These are phyloP conservation scores for Metalampra italica DNA, from an alignment of 2,888 invertebrate species.

Conservation along the genomic window DNA sequence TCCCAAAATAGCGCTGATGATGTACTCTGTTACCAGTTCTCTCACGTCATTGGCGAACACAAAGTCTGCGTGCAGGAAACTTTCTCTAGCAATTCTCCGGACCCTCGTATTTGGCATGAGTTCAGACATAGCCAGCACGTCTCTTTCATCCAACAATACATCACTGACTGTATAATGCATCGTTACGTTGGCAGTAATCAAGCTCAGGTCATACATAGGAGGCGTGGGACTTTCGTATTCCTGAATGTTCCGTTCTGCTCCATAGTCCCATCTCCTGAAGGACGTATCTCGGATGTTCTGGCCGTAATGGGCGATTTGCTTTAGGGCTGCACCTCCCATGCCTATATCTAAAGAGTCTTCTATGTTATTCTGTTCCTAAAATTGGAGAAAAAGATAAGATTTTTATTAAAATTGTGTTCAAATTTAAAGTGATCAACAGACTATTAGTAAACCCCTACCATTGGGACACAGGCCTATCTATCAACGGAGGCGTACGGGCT, in stretches of 20 bases:
- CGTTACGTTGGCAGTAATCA: conserved; percentile 37
- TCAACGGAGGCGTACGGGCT: too few species aligned
- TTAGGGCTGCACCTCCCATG: conserved; percentile 41
- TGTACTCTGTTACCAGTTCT: conserved; percentile 46
- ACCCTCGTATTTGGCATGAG: conserved; percentile 42
- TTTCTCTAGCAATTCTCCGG: conserved; percentile 40
- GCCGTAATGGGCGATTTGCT: conserved; percentile 56
- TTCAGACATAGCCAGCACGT: conserved; percentile 46
- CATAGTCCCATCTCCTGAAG: conserved; percentile 50
- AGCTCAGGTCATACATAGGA: conserved; percentile 42
- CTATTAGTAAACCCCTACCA: too few species aligned
- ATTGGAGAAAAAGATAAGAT: neutral
- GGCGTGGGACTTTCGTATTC: conserved; percentile 37
- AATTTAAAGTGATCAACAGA: too few species aligned
- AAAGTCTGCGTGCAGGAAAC: conserved; percentile 47
- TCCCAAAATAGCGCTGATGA: conserved; percentile 31
- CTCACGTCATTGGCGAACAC: conserved; percentile 37
- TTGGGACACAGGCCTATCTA: too few species aligned
- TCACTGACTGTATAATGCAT: conserved; percentile 54
- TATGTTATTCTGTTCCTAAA: conserved; percentile 3
- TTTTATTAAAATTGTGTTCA: too few species aligned
- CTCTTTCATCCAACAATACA: conserved; percentile 38
- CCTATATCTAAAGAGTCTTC: neutral
- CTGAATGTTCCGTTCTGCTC: conserved; percentile 28
- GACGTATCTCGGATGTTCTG: conserved; percentile 49